phyloP scores from a whole-genome alignment of 2,888 invertebrate genomes.

The Scaptomyza parva region DNA sequence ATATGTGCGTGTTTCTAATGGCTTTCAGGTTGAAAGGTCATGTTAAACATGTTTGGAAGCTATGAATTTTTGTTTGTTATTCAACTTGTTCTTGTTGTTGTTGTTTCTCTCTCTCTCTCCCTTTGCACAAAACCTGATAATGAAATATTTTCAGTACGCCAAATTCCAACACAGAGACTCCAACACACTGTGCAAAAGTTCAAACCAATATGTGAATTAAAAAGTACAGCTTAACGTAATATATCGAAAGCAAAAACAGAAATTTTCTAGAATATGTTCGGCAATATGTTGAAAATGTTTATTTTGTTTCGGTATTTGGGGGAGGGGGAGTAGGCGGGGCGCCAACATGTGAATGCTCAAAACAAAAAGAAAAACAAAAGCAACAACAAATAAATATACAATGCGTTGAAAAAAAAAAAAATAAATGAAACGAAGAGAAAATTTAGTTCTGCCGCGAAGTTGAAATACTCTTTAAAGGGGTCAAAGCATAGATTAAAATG shows the following conservation, averaged over 20 bases:
- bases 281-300: conserved; percentile 53
- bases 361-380: conserved; percentile 17
- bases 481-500: not conserved
- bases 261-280: conserved; percentile 55
- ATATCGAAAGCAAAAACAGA: conserved; percentile 3
- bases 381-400: conserved; percentile 40
- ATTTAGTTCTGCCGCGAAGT: not conserved
- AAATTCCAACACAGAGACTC: conserved; percentile 34
- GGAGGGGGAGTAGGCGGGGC: not conserved
- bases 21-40: conserved; percentile 45
- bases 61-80: conserved; percentile 26
- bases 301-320: conserved; percentile 12
- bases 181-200: conserved; percentile 14
- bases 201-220: no score
- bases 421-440: not conserved
- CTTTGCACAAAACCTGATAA: conserved; percentile 39
- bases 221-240: conserved; percentile 8
- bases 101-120: conserved; percentile 9
- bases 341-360: no score
- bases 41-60: conserved; percentile 33
- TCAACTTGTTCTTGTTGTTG: conserved; percentile 11
- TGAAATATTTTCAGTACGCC: conserved; percentile 44
- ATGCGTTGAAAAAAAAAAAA: conserved; percentile 20
- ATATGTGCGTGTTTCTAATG: conserved; percentile 55
- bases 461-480: not conserved